These are phyloP conservation scores for Calameuta idolon DNA, from an alignment of 2,888 invertebrate species.

Conservation along the genomic window DNA sequence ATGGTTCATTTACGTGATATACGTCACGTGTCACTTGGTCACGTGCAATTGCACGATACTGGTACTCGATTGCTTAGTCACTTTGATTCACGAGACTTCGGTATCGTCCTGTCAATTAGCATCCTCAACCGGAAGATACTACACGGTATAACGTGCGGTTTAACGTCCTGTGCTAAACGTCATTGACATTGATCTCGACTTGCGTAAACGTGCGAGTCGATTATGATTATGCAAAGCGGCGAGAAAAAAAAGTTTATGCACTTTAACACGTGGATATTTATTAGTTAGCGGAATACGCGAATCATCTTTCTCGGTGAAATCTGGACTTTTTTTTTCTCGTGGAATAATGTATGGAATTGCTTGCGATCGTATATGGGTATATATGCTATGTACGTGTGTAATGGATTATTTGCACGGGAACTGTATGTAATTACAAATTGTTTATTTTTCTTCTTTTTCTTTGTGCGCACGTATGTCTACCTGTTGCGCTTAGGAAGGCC, in stretches of 20 bases:
- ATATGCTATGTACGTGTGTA: not conserved
- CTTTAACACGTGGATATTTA: conserved; percentile 12
- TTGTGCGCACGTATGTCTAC: not conserved
- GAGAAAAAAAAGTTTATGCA: conserved; percentile 5
- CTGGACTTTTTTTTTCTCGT: not conserved
- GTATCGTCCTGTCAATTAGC: conserved; percentile 39
- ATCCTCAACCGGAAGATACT: conserved; percentile 21
- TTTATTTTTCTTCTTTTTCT: conserved; percentile 2
- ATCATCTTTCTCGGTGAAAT: not conserved
- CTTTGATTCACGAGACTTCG: conserved; percentile 50
- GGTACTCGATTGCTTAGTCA: conserved; percentile 13
- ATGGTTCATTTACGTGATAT: conserved; percentile 12
- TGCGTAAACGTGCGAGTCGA: conserved; percentile 1
- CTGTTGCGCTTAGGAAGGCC: not conserved
- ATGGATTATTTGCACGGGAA: not conserved
- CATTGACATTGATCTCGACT: conserved; percentile 25
- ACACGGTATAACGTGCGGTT: not conserved
- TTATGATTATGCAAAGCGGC: conserved; percentile 2
- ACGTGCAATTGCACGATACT: conserved; percentile 32
- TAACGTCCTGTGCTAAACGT: not conserved
- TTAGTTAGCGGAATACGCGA: not conserved
- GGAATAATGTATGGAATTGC: not conserved
- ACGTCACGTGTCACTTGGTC: conserved; percentile 22
- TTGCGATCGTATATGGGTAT: not conserved
- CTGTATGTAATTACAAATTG: not conserved